Percentiles rank a stretch among this genome's conserved stretches.
These are phyloP conservation scores for Apaloderma vittatum DNA, from an alignment of 2,113 vertebrate species.

Conservation along the genomic window DNA sequence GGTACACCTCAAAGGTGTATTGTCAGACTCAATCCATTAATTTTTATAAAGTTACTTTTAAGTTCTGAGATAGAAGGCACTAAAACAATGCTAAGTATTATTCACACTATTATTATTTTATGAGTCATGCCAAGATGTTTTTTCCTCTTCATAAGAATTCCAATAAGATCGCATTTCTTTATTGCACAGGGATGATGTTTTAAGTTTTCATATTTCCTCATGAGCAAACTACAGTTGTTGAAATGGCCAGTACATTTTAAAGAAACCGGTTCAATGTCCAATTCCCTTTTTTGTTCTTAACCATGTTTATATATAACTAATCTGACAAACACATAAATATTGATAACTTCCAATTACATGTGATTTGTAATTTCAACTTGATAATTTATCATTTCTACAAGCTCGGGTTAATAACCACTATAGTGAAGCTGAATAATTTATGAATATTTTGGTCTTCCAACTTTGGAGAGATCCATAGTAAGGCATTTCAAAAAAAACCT, in stretches of 20 bases:
- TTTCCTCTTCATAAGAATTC: conserved; percentile 39
- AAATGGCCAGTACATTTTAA: neutral
- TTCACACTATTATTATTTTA: conserved; percentile 61
- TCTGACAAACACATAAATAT: neutral
- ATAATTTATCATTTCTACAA: neutral
- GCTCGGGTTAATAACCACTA: neutral
- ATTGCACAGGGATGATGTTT: neutral
- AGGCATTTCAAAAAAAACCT: neutral
- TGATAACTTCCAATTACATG: conserved; percentile 24
- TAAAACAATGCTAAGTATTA: conserved; percentile 56
- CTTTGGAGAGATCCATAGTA: neutral
- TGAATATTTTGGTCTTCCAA: neutral
- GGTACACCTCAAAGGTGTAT: neutral
- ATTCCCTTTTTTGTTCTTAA: neutral
- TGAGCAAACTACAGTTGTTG: neutral
- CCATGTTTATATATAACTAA: neutral
- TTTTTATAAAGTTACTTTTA: conserved; percentile 44
- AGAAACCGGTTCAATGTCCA: neutral
- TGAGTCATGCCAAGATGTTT: conserved; percentile 41
- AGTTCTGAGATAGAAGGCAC: neutral
- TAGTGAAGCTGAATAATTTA: neutral
- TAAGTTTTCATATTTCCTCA: neutral
- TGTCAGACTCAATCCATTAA: conserved; percentile 35
- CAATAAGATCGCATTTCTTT: conserved; percentile 28
- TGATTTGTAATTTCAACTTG: neutral